Conservation (phyloP, 2,888 invertebrate species). For the Nephrotoma flavescens region DNA sequence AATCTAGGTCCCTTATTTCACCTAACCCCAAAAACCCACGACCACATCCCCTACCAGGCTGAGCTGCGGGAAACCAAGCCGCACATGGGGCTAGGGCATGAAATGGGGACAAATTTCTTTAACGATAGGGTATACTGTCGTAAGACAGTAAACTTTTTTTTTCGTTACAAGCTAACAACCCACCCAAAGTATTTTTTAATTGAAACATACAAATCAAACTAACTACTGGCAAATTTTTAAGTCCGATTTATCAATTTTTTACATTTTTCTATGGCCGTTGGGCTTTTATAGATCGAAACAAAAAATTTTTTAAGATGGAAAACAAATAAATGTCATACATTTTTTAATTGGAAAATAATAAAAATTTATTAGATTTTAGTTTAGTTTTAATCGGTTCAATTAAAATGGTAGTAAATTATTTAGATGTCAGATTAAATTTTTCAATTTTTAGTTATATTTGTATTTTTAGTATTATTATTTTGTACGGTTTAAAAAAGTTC, state of each 20-base stretch:
- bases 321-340: not conserved
- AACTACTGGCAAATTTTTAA: not conserved
- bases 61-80: no score
- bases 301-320: not conserved
- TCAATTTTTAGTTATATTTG: not conserved
- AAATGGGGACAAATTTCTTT: no score
- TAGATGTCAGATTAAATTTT: not conserved
- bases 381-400: not conserved
- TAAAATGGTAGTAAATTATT: not conserved
- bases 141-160: no score
- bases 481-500: not conserved
- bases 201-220: not conserved
- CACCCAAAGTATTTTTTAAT: not conserved
- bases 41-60: no score
- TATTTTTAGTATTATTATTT: no score
- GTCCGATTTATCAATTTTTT: not conserved
- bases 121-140: no score
- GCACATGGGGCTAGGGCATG: no score
- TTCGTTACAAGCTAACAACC: not conserved
- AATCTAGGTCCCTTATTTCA: no score
- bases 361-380: not conserved
- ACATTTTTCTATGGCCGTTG: not conserved
- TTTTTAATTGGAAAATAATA: not conserved
- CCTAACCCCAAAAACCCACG: no score
- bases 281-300: not conserved